Evolutionary conservation across 2,797 vertebrate species (phyloP).

Genomic region (Sebastes taczanowskii): DNA sequence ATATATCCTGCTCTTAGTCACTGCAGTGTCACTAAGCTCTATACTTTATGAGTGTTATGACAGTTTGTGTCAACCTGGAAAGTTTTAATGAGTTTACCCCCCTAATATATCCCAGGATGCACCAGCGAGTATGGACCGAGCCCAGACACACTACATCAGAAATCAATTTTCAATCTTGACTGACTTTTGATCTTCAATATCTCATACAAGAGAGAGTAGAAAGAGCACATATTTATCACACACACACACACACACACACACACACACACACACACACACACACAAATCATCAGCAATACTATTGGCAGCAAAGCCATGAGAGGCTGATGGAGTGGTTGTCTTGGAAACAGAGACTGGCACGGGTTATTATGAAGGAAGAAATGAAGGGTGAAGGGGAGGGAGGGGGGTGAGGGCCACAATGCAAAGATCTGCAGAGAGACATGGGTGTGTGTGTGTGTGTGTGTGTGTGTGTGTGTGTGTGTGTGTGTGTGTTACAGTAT

Average conservation of each 20-base stretch:
- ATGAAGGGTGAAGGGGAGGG: constrained; percentile 40
- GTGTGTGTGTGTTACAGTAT: not conserved
- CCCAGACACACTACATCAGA: constrained; percentile 33
- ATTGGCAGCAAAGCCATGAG: constrained; percentile 61
- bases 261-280: constrained; percentile 2
- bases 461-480: not conserved
- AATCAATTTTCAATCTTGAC: constrained; percentile 70
- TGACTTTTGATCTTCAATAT: constrained; percentile 57
- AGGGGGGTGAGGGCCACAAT: constrained; percentile 21
- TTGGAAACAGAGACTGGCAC: constrained; percentile 76
- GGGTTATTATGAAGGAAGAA: constrained; percentile 73
- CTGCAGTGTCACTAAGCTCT: not conserved
- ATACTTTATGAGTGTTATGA: not conserved
- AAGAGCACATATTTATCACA: constrained; percentile 39
- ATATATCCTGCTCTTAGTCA: not conserved
- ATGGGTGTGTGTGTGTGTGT: not conserved
- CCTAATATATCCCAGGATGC: constrained; percentile 36
- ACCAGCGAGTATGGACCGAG: not conserved
- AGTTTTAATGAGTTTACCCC: constrained; percentile 51
- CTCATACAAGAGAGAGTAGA: constrained; percentile 31
- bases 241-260: not conserved
- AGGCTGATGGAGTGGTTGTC: constrained; percentile 79
- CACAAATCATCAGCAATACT: constrained; percentile 50
- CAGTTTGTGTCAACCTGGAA: constrained; percentile 10
- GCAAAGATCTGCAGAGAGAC: constrained; percentile 51